Evolutionary conservation across 2,797 vertebrate species (phyloP).

Genomic region (Argya squamiceps): DNA sequence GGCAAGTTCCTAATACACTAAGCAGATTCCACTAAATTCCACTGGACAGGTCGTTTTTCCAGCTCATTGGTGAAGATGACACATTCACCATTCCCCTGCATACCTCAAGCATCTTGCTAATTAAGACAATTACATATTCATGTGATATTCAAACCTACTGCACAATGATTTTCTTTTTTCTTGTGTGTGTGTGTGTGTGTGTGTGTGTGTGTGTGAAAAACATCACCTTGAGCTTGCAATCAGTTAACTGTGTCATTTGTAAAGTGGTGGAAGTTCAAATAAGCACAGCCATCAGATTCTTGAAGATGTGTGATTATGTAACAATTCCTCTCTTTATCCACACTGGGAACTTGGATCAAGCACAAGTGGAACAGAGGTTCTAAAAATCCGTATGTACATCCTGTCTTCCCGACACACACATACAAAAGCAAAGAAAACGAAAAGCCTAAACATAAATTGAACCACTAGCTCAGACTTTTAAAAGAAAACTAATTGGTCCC

Average conservation of each 20-base stretch:
- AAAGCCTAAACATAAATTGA: background rate
- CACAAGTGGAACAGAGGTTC: background rate
- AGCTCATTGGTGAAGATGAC: background rate
- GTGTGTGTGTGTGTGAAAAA: background rate
- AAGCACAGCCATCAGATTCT: slow-evolving; percentile 61
- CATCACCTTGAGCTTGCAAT: background rate
- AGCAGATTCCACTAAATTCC: background rate
- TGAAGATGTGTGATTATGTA: slow-evolving; percentile 40
- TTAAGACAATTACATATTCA: background rate
- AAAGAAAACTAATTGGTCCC: background rate
- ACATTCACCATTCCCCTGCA: background rate
- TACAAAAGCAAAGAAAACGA: background rate
- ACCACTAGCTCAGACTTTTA: background rate
- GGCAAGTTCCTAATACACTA: background rate
- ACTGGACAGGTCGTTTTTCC: slow-evolving; percentile 13
- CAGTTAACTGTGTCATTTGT: background rate
- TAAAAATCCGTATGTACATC: background rate
- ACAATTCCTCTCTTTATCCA: background rate
- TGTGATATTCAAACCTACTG: background rate
- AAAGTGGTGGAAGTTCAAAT: slow-evolving; percentile 15
- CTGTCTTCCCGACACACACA: background rate
- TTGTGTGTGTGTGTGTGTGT: background rate
- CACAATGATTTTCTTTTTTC: background rate
- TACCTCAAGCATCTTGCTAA: background rate
- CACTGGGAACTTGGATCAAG: background rate